Conservation (phyloP, 2,888 invertebrate genomes). For the Amphipoea lucens region DNA sequence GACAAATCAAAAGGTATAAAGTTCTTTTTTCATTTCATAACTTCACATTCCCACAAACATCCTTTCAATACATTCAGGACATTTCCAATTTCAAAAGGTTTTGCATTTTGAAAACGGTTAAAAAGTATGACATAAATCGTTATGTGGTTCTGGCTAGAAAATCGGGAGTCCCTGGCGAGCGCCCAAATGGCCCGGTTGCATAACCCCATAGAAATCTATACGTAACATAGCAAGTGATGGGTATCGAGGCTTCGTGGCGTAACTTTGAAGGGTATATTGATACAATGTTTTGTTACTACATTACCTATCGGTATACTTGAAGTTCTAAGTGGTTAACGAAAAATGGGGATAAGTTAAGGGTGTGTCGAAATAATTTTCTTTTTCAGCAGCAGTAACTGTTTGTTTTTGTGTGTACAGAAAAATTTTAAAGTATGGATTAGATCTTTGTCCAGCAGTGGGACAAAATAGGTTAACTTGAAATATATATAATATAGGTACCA, state of each 20-base stretch:
- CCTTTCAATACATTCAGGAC: constrained; percentile 28
- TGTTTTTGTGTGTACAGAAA: not conserved
- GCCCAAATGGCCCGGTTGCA: constrained; percentile 69
- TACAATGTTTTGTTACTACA: constrained; percentile 24
- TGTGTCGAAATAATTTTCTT: too few species aligned
- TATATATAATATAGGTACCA: not conserved
- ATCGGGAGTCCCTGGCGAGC: constrained; percentile 68
- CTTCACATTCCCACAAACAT: not conserved
- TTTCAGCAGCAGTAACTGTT: not conserved
- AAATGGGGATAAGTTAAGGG: too few species aligned
- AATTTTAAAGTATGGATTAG: too few species aligned
- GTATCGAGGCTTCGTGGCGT: constrained; percentile 28
- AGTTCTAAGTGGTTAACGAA: not conserved
- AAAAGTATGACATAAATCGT: constrained; percentile 68
- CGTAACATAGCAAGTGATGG: constrained; percentile 29
- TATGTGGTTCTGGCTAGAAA: constrained; percentile 65
- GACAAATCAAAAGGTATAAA: not conserved
- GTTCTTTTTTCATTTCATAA: not conserved
- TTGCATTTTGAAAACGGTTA: constrained; percentile 63
- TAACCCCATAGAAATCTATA: constrained; percentile 50
- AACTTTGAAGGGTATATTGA: constrained; percentile 51
- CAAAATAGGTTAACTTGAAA: not conserved
- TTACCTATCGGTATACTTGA: not conserved
- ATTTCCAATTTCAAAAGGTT: constrained; percentile 54
- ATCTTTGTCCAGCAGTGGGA: too few species aligned